Percentiles rank a stretch among this genome's conserved stretches.
Evolutionary conservation across 2,113 vertebrate genomes (phyloP).

Genomic region (Tupaia chinensis): DNA sequence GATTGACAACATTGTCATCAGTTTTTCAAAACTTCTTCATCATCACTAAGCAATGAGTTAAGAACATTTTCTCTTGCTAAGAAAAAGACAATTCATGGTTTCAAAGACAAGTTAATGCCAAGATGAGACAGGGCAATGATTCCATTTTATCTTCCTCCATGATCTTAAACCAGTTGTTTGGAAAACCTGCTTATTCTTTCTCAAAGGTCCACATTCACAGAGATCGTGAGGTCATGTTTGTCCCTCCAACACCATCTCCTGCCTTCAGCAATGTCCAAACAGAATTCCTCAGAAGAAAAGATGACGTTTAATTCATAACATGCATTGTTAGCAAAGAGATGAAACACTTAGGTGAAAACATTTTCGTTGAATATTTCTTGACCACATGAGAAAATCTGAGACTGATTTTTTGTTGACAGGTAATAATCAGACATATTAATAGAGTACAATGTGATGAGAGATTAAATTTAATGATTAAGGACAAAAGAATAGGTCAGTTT

Average conservation of each 20-base stretch:
- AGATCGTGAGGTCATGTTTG: slow-evolving; percentile 35
- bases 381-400: slow-evolving; percentile 29
- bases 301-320: slow-evolving; percentile 4
- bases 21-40: slow-evolving; percentile 25
- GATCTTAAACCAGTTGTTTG: slow-evolving; percentile 36
- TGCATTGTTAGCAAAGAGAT: slow-evolving; percentile 52
- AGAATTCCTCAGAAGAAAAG: slow-evolving; percentile 46
- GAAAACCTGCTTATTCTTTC: slow-evolving; percentile 60
- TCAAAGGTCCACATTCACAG: slow-evolving; percentile 35
- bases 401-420: too few relatives aligned
- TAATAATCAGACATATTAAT: too few relatives aligned
- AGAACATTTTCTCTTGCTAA: slow-evolving; percentile 57
- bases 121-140: not conserved
- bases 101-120: slow-evolving; percentile 35
- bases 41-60: slow-evolving; percentile 18
- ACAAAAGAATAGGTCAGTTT: not conserved
- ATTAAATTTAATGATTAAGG: slow-evolving; percentile 46
- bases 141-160: slow-evolving; percentile 17
- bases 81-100: slow-evolving; percentile 23
- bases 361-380: slow-evolving; percentile 44
- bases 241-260: slow-evolving; percentile 33
- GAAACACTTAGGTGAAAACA: slow-evolving; percentile 44
- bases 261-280: not conserved
- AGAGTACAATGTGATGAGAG: not conserved
- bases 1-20: not conserved